Evolutionary conservation across 2,113 vertebrate genomes (phyloP), one percentile per base, ranked within the genome.

Genomic region (Oreochromis niloticus): DNA sequence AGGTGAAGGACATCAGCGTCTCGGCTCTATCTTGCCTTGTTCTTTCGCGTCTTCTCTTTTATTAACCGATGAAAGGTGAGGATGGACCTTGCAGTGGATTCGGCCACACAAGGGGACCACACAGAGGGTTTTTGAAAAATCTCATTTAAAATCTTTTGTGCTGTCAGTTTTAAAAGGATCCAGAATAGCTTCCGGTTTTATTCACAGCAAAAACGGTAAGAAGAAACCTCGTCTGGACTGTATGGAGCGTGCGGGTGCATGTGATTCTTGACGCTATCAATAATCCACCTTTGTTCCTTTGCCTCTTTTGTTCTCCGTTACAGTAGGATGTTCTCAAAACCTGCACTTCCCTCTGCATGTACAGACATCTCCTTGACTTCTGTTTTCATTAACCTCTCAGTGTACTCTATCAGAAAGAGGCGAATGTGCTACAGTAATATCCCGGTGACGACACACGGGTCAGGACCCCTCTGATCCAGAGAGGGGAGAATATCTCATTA

Each of bases 401-500:
- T 83, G 87, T 55, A 87, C 87, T 92, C 61, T 86, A 90, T 91
- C 91, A 88, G 86, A 92, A 90, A 85, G 85, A 88, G 82, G 80
- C 87, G 10, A 87, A 82, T 48, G 61, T 79, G 91, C 89, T 88
- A 90, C 93, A 92, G 91, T 93, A 95, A 95, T 92, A 94, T 93
- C 94, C 92, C 71, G 13, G 89, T 93, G 94, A 96, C 88, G 89
- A 94, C 92, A 92, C 93, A 46, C 3, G 87, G 96, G 95, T 95
- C 95, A 95, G 91, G 93, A 94, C 95, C 94, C 93, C 89, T 89
- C 93, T 93, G 94, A 94, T 94, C 94, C 93, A 93, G 90, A 75
- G 94, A 95, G 92, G 93, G 93, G 91, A 93, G 91, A 88, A 93
- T 93, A 96, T 95, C 96, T 96, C 96, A 96, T 97, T 97, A 96